Evolutionary conservation across 2,113 vertebrate genomes (phyloP), one percentile per base, ranked within the genome.

Genomic region (Puntigrus tetrazona): DNA sequence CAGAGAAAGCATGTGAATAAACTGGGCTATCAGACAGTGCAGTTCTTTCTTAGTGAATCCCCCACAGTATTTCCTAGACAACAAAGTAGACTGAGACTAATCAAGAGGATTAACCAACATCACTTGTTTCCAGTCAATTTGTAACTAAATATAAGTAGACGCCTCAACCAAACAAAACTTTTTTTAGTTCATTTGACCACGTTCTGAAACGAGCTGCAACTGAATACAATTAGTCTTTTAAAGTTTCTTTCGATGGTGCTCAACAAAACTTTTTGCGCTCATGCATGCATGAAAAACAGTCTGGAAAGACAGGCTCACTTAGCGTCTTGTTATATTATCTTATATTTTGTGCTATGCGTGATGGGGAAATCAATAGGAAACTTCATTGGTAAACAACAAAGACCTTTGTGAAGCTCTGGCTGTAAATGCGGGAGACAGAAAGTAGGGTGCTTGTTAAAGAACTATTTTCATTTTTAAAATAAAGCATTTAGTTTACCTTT

Each of bases 271-370:
- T 31, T 52, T 29, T 52, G 27, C 34, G 72, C 41, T 34, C 27
- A 76, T 76, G 29, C 50, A 77, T 55, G 11, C 75, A 38, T 38
- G 50, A 31, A 77, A 78, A 78, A 36, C 22, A 76, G 31, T 13
- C 31, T 57, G 31, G 20, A 29, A 38, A 25, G n/a, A 29, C 72
- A 74, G n/a, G 41, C n/a, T 74, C 47, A 74, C 41, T 22, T 55
- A 47, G 31, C 11, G 22, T 57, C 31, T 38, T 47, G 41, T 31
- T 57, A 7, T 27, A 20, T 57, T 25, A 57, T 59, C 3, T 7
- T 59, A 2, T 78, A 34, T 16, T 16, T 57, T n/a, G 14, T 57
- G 11, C 11, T 77, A 52, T 50, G 47, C 1, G n/a, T 59, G 13
- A 31, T 16, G 5, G 27, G 13, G 2, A 31, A 69, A 69, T 36